A percentile compares a stretch with the other conserved stretches of the same genome.
These are phyloP conservation scores for Augochlora pura DNA, from an alignment of 1,140 invertebrate genomes.

Conservation along the genomic window DNA sequence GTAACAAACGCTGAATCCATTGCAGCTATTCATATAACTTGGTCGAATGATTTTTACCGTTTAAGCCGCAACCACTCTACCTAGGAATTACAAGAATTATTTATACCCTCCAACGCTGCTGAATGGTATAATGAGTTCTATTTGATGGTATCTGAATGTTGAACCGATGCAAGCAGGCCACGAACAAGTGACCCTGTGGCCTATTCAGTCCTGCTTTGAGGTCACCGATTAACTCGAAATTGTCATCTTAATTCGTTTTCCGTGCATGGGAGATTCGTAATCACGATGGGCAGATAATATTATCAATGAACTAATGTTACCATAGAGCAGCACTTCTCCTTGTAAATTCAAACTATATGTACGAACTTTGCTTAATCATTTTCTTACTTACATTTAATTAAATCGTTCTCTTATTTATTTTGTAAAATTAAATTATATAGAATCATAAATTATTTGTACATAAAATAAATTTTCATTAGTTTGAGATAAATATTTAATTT, in stretches of 20 bases:
- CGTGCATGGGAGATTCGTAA: not conserved
- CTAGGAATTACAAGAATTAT: not conserved
- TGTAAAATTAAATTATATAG: too few species aligned
- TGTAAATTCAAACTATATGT: too few species aligned
- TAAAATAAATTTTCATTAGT: too few species aligned
- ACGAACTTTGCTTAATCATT: too few species aligned
- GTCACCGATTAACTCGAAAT: not conserved
- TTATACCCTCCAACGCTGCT: not conserved
- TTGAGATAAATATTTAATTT: too few species aligned
- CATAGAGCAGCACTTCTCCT: too few species aligned
- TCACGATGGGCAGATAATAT: not conserved
- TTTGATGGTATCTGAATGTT: not conserved
- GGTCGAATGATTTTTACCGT: not conserved
- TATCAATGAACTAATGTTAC: too few species aligned
- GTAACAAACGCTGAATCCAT: not conserved
- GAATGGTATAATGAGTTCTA: not conserved
- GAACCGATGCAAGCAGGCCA: not conserved
- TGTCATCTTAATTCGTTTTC: not conserved
- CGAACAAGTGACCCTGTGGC: conserved; percentile 1
- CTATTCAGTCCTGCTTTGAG: not conserved
- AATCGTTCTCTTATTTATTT: too few species aligned
- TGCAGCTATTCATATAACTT: not conserved
- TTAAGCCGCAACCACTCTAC: not conserved
- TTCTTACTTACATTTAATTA: too few species aligned
- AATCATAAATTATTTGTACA: too few species aligned